phyloP scores from a whole-genome alignment of 2,113 vertebrate species.

The Tamias sibiricus region DNA sequence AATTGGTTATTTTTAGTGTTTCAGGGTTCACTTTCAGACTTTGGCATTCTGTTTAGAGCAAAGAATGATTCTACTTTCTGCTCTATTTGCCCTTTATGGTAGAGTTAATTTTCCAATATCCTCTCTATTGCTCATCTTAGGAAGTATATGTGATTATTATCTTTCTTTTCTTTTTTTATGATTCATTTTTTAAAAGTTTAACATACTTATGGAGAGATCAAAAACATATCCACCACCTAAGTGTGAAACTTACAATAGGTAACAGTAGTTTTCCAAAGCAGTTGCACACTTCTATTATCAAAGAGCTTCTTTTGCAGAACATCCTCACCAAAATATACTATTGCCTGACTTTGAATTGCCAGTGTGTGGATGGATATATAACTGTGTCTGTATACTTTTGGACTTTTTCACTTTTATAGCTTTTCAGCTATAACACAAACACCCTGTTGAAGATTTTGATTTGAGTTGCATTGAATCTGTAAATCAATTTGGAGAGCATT shows the following conservation, averaged over 20 bases:
- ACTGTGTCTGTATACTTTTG: background rate
- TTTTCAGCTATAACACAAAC: background rate
- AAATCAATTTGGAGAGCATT: constrained; percentile 23
- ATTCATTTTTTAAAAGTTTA: background rate
- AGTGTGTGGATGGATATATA: background rate
- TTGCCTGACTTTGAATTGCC: background rate
- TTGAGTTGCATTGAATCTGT: background rate
- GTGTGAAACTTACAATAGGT: background rate
- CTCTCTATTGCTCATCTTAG: background rate
- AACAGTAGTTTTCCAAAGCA: background rate
- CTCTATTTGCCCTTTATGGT: background rate
- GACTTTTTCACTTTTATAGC: background rate
- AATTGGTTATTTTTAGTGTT: constrained; percentile 3
- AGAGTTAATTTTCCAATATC: background rate
- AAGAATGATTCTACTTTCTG: constrained; percentile 24
- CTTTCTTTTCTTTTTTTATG: background rate
- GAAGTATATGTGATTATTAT: background rate
- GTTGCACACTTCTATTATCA: background rate
- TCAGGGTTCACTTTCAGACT: background rate
- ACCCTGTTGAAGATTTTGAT: background rate
- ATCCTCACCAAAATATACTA: background rate
- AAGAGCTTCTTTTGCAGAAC: background rate
- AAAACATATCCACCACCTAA: background rate
- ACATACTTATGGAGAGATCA: background rate
- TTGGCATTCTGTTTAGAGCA: constrained; percentile 27